Evolutionary conservation across 1,140 invertebrate genomes (phyloP).

Genomic region (Trichonephila clavata): DNA sequence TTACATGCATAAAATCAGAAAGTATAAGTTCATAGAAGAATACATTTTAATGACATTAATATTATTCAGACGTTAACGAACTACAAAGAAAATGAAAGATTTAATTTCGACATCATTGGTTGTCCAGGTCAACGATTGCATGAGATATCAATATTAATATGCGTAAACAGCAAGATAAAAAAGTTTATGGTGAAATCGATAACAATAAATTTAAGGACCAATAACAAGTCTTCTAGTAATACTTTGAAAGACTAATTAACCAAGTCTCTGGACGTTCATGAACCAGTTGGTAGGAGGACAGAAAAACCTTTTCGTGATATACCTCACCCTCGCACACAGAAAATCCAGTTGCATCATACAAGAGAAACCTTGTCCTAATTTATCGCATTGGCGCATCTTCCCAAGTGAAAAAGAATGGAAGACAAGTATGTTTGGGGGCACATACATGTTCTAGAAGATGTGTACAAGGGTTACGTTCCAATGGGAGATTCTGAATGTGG

Average conservation of each 20-base stretch:
- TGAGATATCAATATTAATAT: too few species aligned
- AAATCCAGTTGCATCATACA: constrained; percentile 54
- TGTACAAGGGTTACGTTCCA: neutral
- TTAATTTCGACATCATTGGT: too few species aligned
- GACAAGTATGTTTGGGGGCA: neutral
- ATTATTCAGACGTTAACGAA: too few species aligned
- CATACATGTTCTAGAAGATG: neutral
- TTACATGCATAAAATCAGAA: too few species aligned
- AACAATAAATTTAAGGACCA: neutral
- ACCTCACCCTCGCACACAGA: constrained; percentile 1
- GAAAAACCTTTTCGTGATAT: constrained; percentile 30
- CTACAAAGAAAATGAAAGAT: too few species aligned
- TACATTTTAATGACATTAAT: too few species aligned
- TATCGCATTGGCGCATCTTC: constrained; percentile 33
- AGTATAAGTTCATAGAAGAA: too few species aligned
- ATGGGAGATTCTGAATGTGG: neutral
- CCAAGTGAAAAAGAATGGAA: constrained; percentile 25
- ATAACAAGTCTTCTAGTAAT: neutral
- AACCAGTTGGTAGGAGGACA: neutral
- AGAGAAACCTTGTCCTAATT: constrained; percentile 63
- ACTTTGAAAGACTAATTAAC: neutral
- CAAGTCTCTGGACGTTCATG: neutral
- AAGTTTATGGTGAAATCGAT: neutral
- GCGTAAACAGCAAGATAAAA: too few species aligned
- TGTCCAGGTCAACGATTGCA: too few species aligned